Percentiles rank a stretch among this genome's conserved stretches.
These are phyloP conservation scores for Rhopalosiphum maidis DNA, from an alignment of 1,140 invertebrate species.

Conservation along the genomic window DNA sequence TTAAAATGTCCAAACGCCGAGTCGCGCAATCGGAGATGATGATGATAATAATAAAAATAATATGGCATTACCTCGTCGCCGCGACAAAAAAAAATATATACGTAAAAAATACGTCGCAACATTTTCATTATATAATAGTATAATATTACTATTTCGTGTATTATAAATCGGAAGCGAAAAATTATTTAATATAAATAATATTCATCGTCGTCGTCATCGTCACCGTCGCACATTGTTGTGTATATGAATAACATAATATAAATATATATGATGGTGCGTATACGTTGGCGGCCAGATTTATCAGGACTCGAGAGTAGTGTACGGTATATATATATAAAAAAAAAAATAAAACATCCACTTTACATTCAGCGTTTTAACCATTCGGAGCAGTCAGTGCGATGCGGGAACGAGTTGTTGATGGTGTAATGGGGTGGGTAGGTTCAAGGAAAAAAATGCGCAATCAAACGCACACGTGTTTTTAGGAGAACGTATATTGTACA, in stretches of 20 bases:
- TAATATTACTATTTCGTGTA: not conserved
- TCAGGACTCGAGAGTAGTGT: not conserved
- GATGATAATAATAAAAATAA: not conserved
- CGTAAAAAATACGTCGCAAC: not conserved
- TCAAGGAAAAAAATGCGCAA: conserved; percentile 1
- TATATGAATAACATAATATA: not conserved
- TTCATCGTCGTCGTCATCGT: not conserved
- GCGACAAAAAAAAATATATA: not conserved
- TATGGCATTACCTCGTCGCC: not conserved
- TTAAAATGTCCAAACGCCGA: conserved; percentile 12
- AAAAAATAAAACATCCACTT: conserved; percentile 24
- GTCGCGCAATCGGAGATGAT: not conserved
- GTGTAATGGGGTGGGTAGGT: not conserved
- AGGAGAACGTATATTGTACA: not conserved
- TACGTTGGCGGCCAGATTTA: conserved; percentile 16
- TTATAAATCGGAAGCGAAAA: conserved; percentile 14
- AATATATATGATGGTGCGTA: not conserved
- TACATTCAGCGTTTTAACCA: conserved; percentile 26
- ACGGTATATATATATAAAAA: not conserved
- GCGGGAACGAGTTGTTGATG: not conserved
- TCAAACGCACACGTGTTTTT: conserved; percentile 43
- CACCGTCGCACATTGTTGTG: not conserved
- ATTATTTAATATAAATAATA: conserved; percentile 31
- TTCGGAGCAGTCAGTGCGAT: not conserved
- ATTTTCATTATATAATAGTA: not conserved